Evolutionary conservation across 1,140 invertebrate genomes (phyloP).

Genomic region (Cylas formicarius): DNA sequence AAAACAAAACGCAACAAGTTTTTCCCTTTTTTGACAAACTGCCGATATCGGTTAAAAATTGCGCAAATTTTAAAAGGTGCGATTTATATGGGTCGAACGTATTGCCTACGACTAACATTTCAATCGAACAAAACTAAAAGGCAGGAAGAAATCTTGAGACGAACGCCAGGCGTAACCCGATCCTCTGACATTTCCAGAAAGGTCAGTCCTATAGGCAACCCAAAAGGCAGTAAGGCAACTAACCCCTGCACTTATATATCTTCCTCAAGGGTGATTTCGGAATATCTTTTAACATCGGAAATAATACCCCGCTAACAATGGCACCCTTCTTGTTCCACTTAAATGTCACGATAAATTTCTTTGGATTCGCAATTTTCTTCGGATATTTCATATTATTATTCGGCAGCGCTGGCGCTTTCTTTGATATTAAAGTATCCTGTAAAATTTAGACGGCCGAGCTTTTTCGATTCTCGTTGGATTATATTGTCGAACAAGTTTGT

Average conservation of each 20-base stretch:
- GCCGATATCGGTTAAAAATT: too few relatives aligned
- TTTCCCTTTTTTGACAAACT: too few relatives aligned
- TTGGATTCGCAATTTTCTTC: slow-evolving; percentile 19
- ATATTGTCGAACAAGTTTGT: too few relatives aligned
- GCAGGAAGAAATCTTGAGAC: slow-evolving; percentile 4
- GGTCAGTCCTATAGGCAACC: slow-evolving; percentile 28
- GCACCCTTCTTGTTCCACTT: slow-evolving; percentile 19
- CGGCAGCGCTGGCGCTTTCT: too few relatives aligned
- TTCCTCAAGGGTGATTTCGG: slow-evolving; percentile 32
- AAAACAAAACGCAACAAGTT: too few relatives aligned
- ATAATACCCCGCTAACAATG: slow-evolving; percentile 23
- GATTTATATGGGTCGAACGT: too few relatives aligned
- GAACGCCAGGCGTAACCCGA: slow-evolving; percentile 6
- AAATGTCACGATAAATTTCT: slow-evolving; percentile 24
- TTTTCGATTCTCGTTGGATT: too few relatives aligned
- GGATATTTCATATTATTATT: slow-evolving; percentile 22
- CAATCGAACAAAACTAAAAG: too few relatives aligned
- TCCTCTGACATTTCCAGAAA: slow-evolving; percentile 29
- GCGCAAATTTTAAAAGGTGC: too few relatives aligned
- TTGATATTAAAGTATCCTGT: too few relatives aligned
- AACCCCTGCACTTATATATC: slow-evolving; percentile 30
- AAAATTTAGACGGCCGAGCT: too few relatives aligned
- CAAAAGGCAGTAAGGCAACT: slow-evolving; percentile 30
- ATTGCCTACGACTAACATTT: too few relatives aligned
- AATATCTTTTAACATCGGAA: slow-evolving; percentile 27